Base-by-base conservation (phyloP, 1,140 invertebrate species). In the Portunus trituberculatus region DNA sequence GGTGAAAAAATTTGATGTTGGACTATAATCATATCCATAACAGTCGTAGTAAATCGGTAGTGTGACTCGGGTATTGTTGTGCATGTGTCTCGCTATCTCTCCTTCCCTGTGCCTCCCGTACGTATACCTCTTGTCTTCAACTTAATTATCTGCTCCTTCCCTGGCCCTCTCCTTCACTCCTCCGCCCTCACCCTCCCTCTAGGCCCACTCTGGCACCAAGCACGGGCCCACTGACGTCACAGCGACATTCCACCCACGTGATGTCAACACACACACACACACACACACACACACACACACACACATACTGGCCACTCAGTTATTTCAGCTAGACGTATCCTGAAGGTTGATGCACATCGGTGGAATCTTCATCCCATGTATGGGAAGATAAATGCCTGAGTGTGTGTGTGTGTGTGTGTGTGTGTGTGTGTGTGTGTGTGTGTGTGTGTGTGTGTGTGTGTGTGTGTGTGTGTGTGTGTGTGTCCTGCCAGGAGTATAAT, bases 381-480 rank as follows among this genome's bases (percentile, higher is more conserved):
- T 2, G 52, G 52, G 52, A 16, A 16, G 52, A 59, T 16, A n/a
- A 76, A 20, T 76, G 67, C 20, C 20, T 76, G 59, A 12, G 59
- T 76, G 59, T 76, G 59, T 76, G 59, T 76, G 59, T 76, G 59
- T 76, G 59, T 76, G 67, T 76, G 67, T n/a, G 67, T 76, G 67
- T 8, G 67, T 76, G 67, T 76, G 7, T 16, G 7, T 76, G 67
- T 76, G 67, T 76, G 67, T 76, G 67, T 76, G 67, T 76, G 20
- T 76, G 67, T 76, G 67, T 76, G 67, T 76, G 67, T 76, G 67
- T 76, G 67, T 76, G 67, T 76, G 67, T 76, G 67, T 76, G 67
- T 76, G 67, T 76, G 67, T 76, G 67, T 76, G 67, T 76, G 67
- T 76, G 67, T 76, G 67, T 76, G 67, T n/a, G 67, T 76, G 67